Evolutionary conservation across 2,797 vertebrate genomes (phyloP), one percentile per base, ranked within the genome.

Genomic region (Rhabdomys pumilio): DNA sequence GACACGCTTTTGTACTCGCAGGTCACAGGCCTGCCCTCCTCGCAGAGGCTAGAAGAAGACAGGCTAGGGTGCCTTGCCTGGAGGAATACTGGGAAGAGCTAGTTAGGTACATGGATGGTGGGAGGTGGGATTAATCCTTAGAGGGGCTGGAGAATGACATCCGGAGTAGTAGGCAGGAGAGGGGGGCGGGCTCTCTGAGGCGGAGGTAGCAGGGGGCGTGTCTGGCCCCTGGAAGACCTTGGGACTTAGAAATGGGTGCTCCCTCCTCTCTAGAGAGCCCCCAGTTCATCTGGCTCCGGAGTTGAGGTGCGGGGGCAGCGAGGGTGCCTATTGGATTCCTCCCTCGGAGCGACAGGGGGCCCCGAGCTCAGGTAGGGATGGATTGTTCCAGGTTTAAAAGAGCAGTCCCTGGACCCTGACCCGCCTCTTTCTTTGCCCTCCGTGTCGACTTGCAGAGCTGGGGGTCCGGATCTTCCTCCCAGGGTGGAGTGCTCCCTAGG

Each of bases 121-220:
- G 90, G 77, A 84, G 88, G 94, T 86, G 90, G 69, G 82, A 55
- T 88, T 83, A 31, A 34, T 93, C 65, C 77, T 59, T 81, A 80
- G 89, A 67, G 41, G 63, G 41, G 69, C 53, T 61, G 57, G 53
- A 57, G 75, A 24, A 75, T 2, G 79, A 83, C 69, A 92, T 69
- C 53, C 2, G 1, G 65, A 84, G 73, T 13, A 57, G 81, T 15
- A 38, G 89, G 38, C 75, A 11, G 80, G 86, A 47, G 72, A n/a
- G 31, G 89, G 69, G 83, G 94, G 94, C 34, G 63, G 29, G 72
- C 75, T 94, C 90, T 87, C 34, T 2, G 47, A 89, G 82, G 89
- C 61, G 44, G 47, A 94, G 96, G 89, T 44, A 93, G 65, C 22
- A 91, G 93, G 85, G 91, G 97, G 96, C 34, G 97, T 96, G 95